Conservation (phyloP, 2,113 vertebrate species). For the Grammomys dolichurus region DNA sequence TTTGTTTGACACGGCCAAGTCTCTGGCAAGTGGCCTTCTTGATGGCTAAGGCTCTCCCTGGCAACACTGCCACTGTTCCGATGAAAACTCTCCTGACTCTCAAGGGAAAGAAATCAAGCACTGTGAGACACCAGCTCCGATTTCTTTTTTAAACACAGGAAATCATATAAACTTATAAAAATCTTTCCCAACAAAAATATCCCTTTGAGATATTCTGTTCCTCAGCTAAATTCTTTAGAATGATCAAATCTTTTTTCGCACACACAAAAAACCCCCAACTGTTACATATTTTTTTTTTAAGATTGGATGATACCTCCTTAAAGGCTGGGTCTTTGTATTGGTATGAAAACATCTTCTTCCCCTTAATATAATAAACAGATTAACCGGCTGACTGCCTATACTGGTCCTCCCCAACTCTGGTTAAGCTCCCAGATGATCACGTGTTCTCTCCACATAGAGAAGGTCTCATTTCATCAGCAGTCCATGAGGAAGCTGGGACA, state of each 20-base stretch:
- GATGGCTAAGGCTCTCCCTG: conserved; percentile 71
- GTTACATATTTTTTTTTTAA: neutral
- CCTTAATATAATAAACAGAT: conserved; percentile 14
- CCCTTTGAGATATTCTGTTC: conserved; percentile 54
- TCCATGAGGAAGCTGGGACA: neutral
- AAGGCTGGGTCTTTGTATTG: conserved; percentile 25
- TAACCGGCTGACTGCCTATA: neutral
- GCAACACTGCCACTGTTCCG: conserved; percentile 60
- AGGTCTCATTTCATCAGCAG: neutral
- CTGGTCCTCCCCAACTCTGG: neutral
- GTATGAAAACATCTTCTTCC: neutral
- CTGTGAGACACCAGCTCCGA: conserved; percentile 46
- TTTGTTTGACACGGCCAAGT: conserved; percentile 86
- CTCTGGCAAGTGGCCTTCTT: conserved; percentile 79
- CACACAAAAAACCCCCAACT: neutral
- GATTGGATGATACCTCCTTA: conserved; percentile 3
- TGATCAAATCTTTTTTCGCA: conserved; percentile 23
- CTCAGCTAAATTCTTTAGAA: conserved; percentile 53
- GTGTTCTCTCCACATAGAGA: neutral
- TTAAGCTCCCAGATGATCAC: neutral
- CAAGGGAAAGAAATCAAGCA: conserved; percentile 45
- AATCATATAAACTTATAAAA: conserved; percentile 72
- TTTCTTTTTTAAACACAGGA: conserved; percentile 60
- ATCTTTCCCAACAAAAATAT: conserved; percentile 61
- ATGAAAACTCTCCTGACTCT: conserved; percentile 5